These are phyloP conservation scores for Pantherophis guttatus DNA, from an alignment of 2,113 vertebrate genomes.

Conservation along the genomic window DNA sequence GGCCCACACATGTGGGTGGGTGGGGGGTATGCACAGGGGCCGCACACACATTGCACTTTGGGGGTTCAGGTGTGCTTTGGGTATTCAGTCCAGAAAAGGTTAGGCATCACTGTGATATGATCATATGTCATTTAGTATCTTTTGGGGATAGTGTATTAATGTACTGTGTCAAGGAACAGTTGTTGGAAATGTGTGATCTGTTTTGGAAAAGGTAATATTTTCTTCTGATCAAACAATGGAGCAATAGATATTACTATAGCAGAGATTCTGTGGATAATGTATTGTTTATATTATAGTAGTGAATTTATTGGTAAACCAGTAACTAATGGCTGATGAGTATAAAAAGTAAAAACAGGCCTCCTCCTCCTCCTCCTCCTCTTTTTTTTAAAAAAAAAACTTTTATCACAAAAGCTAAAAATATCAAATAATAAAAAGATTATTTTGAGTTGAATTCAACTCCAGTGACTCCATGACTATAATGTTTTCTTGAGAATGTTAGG, in stretches of 20 bases:
- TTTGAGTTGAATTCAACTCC: not conserved
- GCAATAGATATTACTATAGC: not conserved
- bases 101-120: too few species aligned
- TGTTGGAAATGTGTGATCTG: not conserved
- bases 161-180: not conserved
- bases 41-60: too few species aligned
- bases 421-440: not conserved
- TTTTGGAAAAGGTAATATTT: not conserved
- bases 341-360: not conserved
- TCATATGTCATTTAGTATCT: not conserved
- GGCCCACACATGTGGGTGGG: too few species aligned
- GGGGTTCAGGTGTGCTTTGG: too few species aligned
- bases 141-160: not conserved
- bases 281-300: not conserved
- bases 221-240: not conserved
- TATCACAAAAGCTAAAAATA: not conserved
- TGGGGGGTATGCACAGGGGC: too few species aligned
- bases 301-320: not conserved
- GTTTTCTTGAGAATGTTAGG: too few species aligned
- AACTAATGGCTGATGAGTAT: not conserved
- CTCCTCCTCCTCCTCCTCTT: not conserved
- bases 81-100: too few species aligned
- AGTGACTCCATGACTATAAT: not conserved
- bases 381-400: not conserved
- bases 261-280: not conserved